phyloP scores from a whole-genome alignment of 2,113 vertebrate species.

The Antechinus flavipes region DNA sequence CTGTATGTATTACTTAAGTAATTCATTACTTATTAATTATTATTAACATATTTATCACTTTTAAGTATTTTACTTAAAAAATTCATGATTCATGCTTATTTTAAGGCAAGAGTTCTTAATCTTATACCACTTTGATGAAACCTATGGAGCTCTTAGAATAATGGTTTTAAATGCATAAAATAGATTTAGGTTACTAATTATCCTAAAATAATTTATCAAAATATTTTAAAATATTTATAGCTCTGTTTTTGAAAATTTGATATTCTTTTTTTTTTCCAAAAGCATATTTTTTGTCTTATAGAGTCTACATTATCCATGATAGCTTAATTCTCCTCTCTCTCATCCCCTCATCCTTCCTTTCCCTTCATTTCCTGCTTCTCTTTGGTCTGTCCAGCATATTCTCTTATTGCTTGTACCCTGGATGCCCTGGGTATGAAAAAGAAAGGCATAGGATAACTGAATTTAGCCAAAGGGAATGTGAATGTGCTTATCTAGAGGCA shows the following conservation, averaged over 20 bases:
- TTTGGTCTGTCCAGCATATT: background rate
- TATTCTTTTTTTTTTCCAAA: background rate
- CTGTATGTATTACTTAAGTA: slow-evolving; percentile 87
- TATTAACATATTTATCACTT: too few species aligned
- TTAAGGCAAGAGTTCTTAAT: slow-evolving; percentile 18
- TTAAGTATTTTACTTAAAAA: slow-evolving; percentile 15
- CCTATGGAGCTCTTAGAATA: background rate
- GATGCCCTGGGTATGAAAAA: background rate
- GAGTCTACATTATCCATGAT: background rate
- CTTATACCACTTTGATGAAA: background rate
- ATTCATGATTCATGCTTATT: background rate
- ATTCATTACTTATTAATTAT: too few species aligned
- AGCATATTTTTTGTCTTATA: background rate
- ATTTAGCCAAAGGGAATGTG: background rate
- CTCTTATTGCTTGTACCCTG: background rate
- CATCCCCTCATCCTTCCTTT: background rate
- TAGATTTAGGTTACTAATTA: background rate
- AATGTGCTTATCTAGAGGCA: background rate
- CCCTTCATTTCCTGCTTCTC: background rate
- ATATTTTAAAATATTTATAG: background rate
- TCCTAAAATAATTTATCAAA: background rate
- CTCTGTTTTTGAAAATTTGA: background rate
- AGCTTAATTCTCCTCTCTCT: background rate
- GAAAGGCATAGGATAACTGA: background rate
- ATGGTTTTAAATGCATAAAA: background rate